Evolutionary conservation across 2,888 invertebrate species (phyloP).

Genomic region (Shargacucullia verbasci): DNA sequence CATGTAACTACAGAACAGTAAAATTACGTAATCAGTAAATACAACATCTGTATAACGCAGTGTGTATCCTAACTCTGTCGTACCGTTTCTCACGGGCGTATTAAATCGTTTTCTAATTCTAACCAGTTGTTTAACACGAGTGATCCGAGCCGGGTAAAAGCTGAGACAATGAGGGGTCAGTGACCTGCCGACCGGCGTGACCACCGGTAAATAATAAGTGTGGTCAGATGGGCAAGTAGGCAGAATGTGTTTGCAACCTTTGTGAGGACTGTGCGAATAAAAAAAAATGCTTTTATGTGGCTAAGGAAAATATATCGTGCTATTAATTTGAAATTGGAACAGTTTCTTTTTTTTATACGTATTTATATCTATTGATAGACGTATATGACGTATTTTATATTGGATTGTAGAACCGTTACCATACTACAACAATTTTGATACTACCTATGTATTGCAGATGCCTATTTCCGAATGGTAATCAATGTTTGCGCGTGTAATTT

Average conservation of each 20-base stretch:
- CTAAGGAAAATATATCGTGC: too few species aligned
- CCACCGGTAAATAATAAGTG: constrained; percentile 40
- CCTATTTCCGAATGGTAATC: too few species aligned
- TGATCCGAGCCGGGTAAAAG: constrained; percentile 58
- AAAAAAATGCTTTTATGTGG: too few species aligned
- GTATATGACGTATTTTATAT: too few species aligned
- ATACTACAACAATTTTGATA: too few species aligned
- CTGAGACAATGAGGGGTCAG: constrained; percentile 64
- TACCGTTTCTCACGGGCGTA: constrained; percentile 50
- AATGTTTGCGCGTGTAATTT: too few species aligned
- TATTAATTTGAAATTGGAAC: too few species aligned
- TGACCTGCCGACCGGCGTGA: constrained; percentile 58
- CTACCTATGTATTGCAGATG: too few species aligned
- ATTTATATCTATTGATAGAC: too few species aligned
- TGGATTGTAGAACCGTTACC: too few species aligned
- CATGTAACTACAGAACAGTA: constrained; percentile 4
- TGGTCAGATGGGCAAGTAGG: constrained; percentile 45
- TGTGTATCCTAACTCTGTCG: neutral
- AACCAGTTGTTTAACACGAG: constrained; percentile 56
- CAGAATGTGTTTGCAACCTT: constrained; percentile 17
- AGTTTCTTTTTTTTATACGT: too few species aligned
- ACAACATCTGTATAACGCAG: neutral
- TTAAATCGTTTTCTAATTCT: constrained; percentile 61
- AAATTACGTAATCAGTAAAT: constrained; percentile 13
- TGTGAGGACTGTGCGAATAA: constrained; percentile 12